phyloP scores from a whole-genome alignment of 1,140 invertebrate genomes.

The Leptopilina boulardi region DNA sequence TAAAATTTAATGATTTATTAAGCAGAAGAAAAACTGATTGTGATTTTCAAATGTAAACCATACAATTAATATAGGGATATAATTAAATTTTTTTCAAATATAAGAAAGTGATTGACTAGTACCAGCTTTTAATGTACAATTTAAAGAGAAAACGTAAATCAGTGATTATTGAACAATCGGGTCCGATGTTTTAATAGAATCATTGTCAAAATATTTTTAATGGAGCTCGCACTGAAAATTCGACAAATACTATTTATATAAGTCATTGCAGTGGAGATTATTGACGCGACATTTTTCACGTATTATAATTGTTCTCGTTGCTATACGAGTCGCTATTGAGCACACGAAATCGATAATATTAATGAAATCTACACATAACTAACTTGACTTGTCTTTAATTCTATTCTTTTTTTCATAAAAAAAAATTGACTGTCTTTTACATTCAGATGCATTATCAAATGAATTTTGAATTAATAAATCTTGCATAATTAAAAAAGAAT shows the following conservation, averaged over 20 bases:
- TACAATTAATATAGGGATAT: no score
- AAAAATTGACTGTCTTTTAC: constrained; percentile 30
- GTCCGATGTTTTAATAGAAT: constrained; percentile 2
- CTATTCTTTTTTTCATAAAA: not conserved
- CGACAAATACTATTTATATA: no score
- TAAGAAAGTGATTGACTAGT: no score
- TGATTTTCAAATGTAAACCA: no score
- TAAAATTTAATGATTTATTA: no score
- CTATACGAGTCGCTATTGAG: constrained; percentile 6
- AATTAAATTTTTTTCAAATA: no score
- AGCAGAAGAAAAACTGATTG: not conserved
- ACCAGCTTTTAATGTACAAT: no score
- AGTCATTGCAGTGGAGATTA: not conserved
- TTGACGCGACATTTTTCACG: not conserved
- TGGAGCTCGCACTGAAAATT: not conserved
- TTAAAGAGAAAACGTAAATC: no score
- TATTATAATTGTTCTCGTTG: constrained; percentile 15
- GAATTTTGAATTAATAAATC: not conserved
- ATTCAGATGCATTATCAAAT: constrained; percentile 19
- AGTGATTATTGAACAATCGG: not conserved
- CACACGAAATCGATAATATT: constrained; percentile 3
- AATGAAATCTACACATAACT: constrained; percentile 19
- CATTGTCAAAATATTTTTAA: not conserved
- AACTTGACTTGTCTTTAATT: not conserved
- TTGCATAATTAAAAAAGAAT: not conserved